Evolutionary conservation across 1,140 invertebrate genomes (phyloP).

Genomic region (Berghia stephanieae): DNA sequence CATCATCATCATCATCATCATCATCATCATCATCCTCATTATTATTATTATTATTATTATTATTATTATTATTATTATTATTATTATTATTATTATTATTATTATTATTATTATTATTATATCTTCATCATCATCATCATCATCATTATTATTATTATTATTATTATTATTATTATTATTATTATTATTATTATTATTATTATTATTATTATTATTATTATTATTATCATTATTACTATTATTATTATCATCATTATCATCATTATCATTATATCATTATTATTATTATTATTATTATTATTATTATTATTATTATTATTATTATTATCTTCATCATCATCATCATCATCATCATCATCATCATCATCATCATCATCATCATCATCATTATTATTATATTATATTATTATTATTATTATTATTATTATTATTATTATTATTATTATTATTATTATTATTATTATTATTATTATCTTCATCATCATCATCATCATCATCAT

Average conservation of each 20-base stretch:
- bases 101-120: neutral
- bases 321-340: no score
- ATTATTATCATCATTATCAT: conserved; percentile 16
- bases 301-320: no score
- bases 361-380: no score
- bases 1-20: no score
- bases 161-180: conserved; percentile 29
- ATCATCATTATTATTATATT: no score
- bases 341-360: no score
- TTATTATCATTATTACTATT: conserved; percentile 28
- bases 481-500: neutral
- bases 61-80: conserved; percentile 29
- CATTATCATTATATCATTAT: no score
- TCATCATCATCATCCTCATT: no score
- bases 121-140: neutral
- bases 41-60: neutral
- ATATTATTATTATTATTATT: conserved; percentile 8
- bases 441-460: conserved; percentile 4
- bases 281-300: no score
- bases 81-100: neutral
- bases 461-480: neutral
- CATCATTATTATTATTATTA: neutral
- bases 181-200: conserved; percentile 23
- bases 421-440: conserved; percentile 25
- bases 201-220: conserved; percentile 29